Evolutionary conservation across 2,888 invertebrate species (phyloP), one percentile per base, ranked within the genome.

Genomic region (Epinotia nisella): DNA sequence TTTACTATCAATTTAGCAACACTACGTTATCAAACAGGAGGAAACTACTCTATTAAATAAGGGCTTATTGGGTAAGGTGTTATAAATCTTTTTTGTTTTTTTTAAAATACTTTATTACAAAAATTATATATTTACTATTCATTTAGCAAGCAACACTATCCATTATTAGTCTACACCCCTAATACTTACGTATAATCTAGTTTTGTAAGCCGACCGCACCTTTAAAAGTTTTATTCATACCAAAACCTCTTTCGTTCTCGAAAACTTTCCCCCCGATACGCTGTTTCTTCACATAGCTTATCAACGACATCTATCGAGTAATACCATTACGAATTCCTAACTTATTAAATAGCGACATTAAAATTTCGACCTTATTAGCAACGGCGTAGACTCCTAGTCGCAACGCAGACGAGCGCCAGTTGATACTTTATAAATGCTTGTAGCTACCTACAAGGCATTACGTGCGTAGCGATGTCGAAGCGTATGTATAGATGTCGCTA

Each of bases 401-500:
- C 19, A 29, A 19, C n/a, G 24, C 10, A 5, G 21, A 2, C 11
- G 13, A n/a, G n/a, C 13, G n/a, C n/a, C 39, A 29, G 69, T 39
- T 70, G 35, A 55, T n/a, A 53, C 61, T 24, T 61, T 39, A 17
- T 39, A 21, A 39, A 19, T 19, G 10, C 19, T 58, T 29, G 51
- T 15, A 55, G 55, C 49, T 15, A 56, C 56, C 62, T 29, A 29
- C 24, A 59, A n/a, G 29, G 45, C 59, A 29, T 29, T 51, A 62
- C 56, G 49, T 72, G 53, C 66, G 69, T 69, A 56, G 49, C 51
- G 60, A 56, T 41, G 41, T 65, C 51, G 60, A 60, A 55, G 17
- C 49, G 61, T 74, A 71, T 70, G 29, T 62, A 39, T 69, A 77
- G 77, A 77, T 77, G 77, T 74, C 77, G 75, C 76, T 75, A 70